Base-by-base conservation (phyloP, 2,888 invertebrate species). In the Diplolepis rosae region DNA sequence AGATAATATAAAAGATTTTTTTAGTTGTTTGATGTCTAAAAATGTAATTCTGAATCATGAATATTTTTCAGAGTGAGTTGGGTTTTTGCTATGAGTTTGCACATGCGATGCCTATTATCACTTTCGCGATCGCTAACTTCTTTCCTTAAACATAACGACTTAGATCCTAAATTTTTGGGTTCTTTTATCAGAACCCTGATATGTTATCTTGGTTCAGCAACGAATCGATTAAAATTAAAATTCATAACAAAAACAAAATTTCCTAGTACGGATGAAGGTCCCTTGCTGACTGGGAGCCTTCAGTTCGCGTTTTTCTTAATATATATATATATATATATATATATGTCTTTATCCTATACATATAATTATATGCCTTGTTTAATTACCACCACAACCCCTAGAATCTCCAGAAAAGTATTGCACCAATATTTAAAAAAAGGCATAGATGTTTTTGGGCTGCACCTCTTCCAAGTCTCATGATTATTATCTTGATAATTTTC, bases 121-220 rank as follows among this genome's bases (percentile, higher is more conserved):
- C 39, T 61, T 24, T 39, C 27, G 24, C 24, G 39, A 61, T 24
- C 61, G 15, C 39, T 35, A 39, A 7, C 4, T 4, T 61, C 39
- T 39, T 24, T 39, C 9, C 74, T 81, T 85, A 85, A 82, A 79
- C 73, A 77, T 82, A 84, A 83, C 81, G 77, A 76, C 83, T 86
- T 85, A 84, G 68, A 69, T 50, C 45, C 80, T 85, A 84, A 72
- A 77, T 69, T 79, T 79, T 71, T 71, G 78, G 79, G 68, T 78
- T 76, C 83, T 79, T 81, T 78, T 78, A 75, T 75, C 76, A 74
- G 71, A 70, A 69, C 68, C 71, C 77, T 70, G 22, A 88, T 88
- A 88, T 88, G 88, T 84, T 85, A 83, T 83, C 87, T 86, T 87
- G 83, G 85, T 88, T 87, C 88, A 88, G 87, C 88, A 86, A 83